phyloP scores from a whole-genome alignment of 2,888 invertebrate genomes.

The Chirona hameri region DNA sequence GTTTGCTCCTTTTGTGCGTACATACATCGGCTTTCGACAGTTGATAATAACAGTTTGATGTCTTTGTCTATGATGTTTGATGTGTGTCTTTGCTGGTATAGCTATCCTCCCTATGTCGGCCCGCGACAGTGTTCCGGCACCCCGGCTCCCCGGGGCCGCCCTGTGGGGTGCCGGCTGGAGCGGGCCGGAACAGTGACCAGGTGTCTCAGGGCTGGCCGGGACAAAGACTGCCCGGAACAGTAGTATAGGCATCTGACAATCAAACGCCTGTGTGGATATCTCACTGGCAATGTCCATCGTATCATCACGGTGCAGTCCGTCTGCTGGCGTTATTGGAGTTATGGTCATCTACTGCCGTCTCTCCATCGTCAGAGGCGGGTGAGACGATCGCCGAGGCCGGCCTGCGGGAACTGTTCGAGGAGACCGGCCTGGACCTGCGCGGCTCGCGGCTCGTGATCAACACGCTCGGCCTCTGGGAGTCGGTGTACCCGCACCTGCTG shows the following conservation, averaged over 20 bases:
- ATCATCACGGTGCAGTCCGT: too few species aligned
- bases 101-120: too few species aligned
- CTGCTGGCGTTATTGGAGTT: too few species aligned
- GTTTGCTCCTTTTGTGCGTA: too few species aligned
- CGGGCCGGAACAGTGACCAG: not conserved
- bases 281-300: too few species aligned
- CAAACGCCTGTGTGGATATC: too few species aligned
- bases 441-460: not conserved
- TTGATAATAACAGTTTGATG: too few species aligned
- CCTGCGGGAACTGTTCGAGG: conserved; percentile 49
- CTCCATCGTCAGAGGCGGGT: conserved; percentile 40
- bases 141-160: too few species aligned
- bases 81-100: not conserved
- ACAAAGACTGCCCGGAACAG: not conserved
- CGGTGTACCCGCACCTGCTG: conserved; percentile 48
- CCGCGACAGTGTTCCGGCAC: too few species aligned
- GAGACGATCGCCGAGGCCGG: conserved; percentile 46
- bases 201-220: conserved; percentile 1
- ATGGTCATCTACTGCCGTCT: not conserved
- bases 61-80: too few species aligned
- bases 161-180: not conserved
- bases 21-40: too few species aligned
- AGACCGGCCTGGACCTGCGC: conserved; percentile 46
- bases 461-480: conserved; percentile 45
- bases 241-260: conserved; percentile 2